Evolutionary conservation across 2,888 invertebrate species (phyloP).

Genomic region (Saturnia pavonia): DNA sequence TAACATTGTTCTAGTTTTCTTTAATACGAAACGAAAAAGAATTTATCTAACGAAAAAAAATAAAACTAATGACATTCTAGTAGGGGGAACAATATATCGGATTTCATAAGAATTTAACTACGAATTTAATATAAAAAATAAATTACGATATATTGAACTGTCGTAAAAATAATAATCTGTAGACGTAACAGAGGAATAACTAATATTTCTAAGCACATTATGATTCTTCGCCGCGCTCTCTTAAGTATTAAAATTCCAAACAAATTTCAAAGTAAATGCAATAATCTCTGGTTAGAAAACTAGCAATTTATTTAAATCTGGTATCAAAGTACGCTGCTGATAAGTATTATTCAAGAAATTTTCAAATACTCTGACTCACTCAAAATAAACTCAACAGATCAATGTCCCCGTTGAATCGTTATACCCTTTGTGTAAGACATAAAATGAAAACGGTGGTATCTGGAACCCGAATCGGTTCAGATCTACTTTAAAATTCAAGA

Average conservation of each 20-base stretch:
- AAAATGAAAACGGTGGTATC: conserved; percentile 37
- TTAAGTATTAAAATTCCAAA: not conserved
- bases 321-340: not conserved
- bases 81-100: conserved; percentile 42
- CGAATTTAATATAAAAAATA: conserved; percentile 3
- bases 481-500: conserved; percentile 35
- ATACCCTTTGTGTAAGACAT: conserved; percentile 31
- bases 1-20: not conserved
- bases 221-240: not conserved
- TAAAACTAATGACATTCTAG: conserved; percentile 30
- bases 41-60: conserved; percentile 16
- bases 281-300: not conserved
- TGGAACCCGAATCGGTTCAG: conserved; percentile 39
- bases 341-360: conserved; percentile 9
- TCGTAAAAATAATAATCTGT: no score
- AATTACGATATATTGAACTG: no score
- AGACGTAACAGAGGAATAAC: not conserved
- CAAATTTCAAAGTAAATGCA: not conserved
- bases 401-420: conserved; percentile 1
- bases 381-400: conserved; percentile 18
- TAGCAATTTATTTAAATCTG: conserved; percentile 7
- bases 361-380: not conserved
- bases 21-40: not conserved
- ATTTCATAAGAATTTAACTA: conserved; percentile 42
- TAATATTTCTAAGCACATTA: not conserved